Base-by-base conservation (phyloP, 1,140 invertebrate genomes). In the Diploscapter pachys region DNA sequence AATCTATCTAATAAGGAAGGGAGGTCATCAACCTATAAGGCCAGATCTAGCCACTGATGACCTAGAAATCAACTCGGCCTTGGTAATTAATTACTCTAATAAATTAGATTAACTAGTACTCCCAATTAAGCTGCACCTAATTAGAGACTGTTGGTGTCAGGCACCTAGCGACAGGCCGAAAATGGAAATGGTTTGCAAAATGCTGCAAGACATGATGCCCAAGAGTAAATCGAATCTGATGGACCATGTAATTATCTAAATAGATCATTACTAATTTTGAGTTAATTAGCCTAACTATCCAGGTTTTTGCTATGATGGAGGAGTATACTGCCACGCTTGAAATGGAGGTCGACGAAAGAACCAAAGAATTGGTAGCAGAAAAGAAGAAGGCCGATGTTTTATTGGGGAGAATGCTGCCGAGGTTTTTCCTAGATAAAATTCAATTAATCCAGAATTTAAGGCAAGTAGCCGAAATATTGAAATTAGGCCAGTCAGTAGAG, bases 371-470 rank as follows among this genome's bases (percentile, higher is more conserved):
- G 57, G 91, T 92, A 72, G 93, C 96, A 85, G 95, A 97, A 87
- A 96, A 96, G 86, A 94, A 95, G 87, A 96, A 96, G 88, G 96
- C 94, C 76, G 92, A 93, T 81, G 91, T 91, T 6, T 85, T 97
- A 51, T 86, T 97, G 0, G 75, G 92, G 91, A 82, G 93, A 87
- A 95, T 97, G 93, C 85, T 98, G 63, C 95, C 95, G 0, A 90
- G 92, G 76, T 73, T 48, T 0, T 64, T 70, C 13, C 59, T 4
- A 0, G 5, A 50, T 8, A 73, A 78, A 55, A 54, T 6, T 70
- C 31, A 31, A 31, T 31, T 31, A 31, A 31, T 31, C 31, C 31
- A 31, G 50, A 52, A 62, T 61, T 79, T 79, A 51, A 79, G 79
- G 57, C 80, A 80, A 78, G 79, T 81, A 57, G 80, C 80, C 0